These are phyloP conservation scores for Mionectes olivaceus DNA, from an alignment of 2,797 vertebrate genomes.

Conservation along the genomic window DNA sequence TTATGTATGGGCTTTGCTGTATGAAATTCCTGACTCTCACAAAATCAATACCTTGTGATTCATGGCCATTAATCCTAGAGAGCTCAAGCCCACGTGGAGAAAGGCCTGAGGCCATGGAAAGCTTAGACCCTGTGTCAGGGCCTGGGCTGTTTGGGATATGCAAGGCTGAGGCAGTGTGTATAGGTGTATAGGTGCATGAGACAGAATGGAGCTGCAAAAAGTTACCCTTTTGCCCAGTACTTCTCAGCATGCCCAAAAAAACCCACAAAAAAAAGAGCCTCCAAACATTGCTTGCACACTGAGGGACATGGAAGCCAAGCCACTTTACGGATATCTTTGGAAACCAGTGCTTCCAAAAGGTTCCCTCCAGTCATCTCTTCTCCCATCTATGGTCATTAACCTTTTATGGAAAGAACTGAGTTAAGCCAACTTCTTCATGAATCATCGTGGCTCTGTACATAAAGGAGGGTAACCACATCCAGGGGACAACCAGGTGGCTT, in stretches of 20 bases:
- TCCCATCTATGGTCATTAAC: neutral
- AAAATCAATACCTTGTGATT: neutral
- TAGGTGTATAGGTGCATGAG: neutral
- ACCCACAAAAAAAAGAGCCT: neutral
- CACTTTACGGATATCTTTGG: neutral
- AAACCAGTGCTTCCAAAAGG: neutral
- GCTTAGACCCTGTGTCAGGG: neutral
- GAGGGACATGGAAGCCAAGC: neutral
- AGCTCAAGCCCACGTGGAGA: neutral
- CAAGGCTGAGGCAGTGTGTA: neutral
- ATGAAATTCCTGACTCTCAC: neutral
- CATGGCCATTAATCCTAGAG: neutral
- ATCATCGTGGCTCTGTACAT: neutral
- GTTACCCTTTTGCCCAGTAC: neutral
- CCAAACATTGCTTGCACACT: neutral
- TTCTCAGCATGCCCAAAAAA: neutral
- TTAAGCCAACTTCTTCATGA: neutral
- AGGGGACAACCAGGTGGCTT: neutral
- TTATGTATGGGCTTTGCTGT: neutral
- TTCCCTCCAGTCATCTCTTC: neutral
- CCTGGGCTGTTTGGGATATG: neutral
- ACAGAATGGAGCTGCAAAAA: neutral
- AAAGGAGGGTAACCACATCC: neutral
- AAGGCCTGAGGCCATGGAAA: neutral
- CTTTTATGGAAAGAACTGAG: neutral